Conservation (phyloP, 2,113 vertebrate genomes). For the Megaceryle maxima region DNA sequence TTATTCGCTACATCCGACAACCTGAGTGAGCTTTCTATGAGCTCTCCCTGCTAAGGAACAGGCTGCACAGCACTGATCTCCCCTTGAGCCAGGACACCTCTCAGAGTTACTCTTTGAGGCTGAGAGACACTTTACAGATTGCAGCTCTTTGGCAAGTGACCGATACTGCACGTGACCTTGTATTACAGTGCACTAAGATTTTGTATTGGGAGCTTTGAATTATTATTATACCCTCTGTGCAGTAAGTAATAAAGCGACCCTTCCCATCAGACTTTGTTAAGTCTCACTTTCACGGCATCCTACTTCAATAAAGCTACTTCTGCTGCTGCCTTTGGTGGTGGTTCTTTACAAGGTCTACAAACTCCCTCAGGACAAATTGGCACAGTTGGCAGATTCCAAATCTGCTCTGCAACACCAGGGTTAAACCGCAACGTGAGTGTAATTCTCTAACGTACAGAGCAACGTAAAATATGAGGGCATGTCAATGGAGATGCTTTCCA, state of each 20-base stretch:
- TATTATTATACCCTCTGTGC: neutral
- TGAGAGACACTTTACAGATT: neutral
- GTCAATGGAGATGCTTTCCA: neutral
- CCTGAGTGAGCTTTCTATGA: neutral
- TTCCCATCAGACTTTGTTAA: neutral
- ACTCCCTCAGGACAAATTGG: fast-evolving
- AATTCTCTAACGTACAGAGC: neutral
- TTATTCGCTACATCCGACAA: neutral
- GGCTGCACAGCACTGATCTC: neutral
- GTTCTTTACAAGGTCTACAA: neutral
- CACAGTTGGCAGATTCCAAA: neutral
- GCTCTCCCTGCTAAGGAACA: neutral
- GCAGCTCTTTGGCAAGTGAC: neutral
- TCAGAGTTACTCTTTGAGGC: neutral
- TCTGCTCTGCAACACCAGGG: fast-evolving
- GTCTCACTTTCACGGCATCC: neutral
- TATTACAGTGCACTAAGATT: neutral
- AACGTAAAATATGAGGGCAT: neutral
- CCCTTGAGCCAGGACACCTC: neutral
- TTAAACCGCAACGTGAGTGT: neutral
- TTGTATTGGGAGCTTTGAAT: neutral
- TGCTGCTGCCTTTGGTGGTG: neutral
- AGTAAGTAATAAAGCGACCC: neutral
- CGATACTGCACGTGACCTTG: fast-evolving
- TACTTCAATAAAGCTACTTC: neutral